Percentiles rank a stretch among this genome's conserved stretches.
Conservation (phyloP, 2,797 vertebrate genomes). For the Echiichthys vipera region DNA sequence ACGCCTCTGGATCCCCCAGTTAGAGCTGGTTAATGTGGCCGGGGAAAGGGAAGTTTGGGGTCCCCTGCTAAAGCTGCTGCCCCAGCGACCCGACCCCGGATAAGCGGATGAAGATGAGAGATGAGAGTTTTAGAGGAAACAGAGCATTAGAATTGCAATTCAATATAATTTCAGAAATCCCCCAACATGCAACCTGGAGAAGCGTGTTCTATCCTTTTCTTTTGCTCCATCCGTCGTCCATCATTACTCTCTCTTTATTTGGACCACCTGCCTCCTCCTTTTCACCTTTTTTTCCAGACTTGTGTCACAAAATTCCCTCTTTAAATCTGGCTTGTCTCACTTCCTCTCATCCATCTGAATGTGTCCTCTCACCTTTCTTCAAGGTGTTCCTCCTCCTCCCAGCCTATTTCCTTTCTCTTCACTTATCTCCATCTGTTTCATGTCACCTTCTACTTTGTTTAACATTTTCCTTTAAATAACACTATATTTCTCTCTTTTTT, state of each 20-base stretch:
- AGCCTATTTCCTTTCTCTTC: not conserved
- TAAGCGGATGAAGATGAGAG: no score
- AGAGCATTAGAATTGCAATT: no score
- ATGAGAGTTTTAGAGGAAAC: no score
- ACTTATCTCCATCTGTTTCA: constrained; percentile 45
- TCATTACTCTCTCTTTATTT: constrained; percentile 16
- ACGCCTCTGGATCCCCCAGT: no score
- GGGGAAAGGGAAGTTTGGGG: no score
- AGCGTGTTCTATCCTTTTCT: not conserved
- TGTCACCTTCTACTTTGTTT: constrained; percentile 59
- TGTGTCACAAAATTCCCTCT: not conserved
- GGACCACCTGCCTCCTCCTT: not conserved
- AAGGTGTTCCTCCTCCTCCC: constrained; percentile 6
- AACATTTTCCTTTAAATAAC: constrained; percentile 37
- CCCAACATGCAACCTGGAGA: not conserved
- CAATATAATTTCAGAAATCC: not conserved
- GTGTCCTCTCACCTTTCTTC: constrained; percentile 11
- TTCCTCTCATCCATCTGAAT: constrained; percentile 10
- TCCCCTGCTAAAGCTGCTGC: no score
- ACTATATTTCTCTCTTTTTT: not conserved
- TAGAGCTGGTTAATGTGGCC: no score
- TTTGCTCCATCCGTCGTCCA: constrained; percentile 20
- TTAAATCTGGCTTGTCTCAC: constrained; percentile 40
- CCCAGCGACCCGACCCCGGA: no score
- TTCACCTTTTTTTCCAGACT: not conserved